These are phyloP conservation scores for Petromus typicus DNA, from an alignment of 2,113 vertebrate species.

Conservation along the genomic window DNA sequence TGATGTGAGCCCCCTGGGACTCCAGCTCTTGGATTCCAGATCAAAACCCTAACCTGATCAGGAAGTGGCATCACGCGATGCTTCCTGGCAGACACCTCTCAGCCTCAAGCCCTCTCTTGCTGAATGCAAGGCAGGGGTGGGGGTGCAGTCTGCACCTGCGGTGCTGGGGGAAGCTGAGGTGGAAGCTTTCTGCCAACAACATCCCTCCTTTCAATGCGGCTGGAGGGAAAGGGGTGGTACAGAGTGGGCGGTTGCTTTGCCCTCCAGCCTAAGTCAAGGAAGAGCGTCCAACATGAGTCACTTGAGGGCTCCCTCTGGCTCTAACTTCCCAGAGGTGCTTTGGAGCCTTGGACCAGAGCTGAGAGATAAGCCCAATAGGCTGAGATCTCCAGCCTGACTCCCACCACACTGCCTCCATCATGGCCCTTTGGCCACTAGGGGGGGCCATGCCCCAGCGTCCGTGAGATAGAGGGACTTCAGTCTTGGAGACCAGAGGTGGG, in stretches of 20 bases:
- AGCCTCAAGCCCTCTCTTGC: constrained; percentile 35
- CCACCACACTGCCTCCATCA: not conserved
- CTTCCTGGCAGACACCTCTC: constrained; percentile 59
- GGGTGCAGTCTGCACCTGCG: not conserved
- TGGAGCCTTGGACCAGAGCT: not conserved
- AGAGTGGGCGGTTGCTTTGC: not conserved
- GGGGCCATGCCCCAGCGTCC: constrained; percentile 43
- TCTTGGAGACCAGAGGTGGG: not conserved
- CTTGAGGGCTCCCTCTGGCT: not conserved
- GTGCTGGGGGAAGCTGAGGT: not conserved
- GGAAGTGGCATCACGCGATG: not conserved
- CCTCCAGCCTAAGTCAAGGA: not conserved
- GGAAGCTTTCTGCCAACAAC: not conserved
- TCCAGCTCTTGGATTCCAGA: constrained; percentile 76
- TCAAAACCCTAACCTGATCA: constrained; percentile 74
- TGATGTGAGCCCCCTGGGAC: constrained; percentile 73
- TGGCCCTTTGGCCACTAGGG: constrained; percentile 47
- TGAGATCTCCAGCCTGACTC: not conserved
- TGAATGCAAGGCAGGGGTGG: not conserved
- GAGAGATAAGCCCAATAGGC: not conserved
- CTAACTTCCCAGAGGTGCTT: not conserved
- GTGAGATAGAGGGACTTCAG: not conserved
- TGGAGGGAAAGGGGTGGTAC: not conserved
- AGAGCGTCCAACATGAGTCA: not conserved
- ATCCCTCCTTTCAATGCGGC: not conserved